These are phyloP conservation scores for Condylura cristata DNA, from an alignment of 2,113 vertebrate genomes.

Conservation along the genomic window DNA sequence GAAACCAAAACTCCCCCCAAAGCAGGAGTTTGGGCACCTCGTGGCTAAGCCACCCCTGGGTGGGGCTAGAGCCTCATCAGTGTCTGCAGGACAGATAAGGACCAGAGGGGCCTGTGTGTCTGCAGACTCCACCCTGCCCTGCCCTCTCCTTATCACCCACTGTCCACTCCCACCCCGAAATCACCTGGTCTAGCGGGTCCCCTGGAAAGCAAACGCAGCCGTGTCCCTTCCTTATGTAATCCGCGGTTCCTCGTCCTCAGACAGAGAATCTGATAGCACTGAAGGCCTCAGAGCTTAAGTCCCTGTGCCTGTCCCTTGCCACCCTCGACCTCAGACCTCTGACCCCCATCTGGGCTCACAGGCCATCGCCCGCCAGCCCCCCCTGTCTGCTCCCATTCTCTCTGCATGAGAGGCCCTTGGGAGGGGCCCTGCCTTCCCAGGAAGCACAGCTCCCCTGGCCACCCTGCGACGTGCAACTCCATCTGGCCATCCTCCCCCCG, in stretches of 20 bases:
- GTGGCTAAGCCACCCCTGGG: not conserved
- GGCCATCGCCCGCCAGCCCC: no score
- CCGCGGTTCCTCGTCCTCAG: not conserved
- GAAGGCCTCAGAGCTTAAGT: not conserved
- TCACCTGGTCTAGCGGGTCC: no score
- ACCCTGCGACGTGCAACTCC: not conserved
- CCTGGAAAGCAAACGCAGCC: not conserved
- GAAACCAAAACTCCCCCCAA: not conserved
- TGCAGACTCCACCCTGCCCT: accelerated
- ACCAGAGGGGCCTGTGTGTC: accelerated
- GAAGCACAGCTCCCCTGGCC: no score
- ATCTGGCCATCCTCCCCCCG: not conserved
- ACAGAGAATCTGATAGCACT: not conserved
- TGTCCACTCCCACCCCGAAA: accelerated
- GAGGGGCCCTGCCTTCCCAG: not conserved
- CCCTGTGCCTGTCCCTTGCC: no score
- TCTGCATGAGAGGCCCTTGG: not conserved
- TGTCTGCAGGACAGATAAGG: not conserved
- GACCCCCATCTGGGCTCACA: no score
- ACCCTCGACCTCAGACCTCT: not conserved
- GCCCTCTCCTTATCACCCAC: not conserved
- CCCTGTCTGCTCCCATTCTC: not conserved
- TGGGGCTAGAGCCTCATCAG: accelerated
- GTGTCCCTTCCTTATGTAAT: not conserved
- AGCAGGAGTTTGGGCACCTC: not conserved